Evolutionary conservation across 2,888 invertebrate genomes (phyloP), one percentile per base, ranked within the genome.

Genomic region (Aricia artaxerxes): DNA sequence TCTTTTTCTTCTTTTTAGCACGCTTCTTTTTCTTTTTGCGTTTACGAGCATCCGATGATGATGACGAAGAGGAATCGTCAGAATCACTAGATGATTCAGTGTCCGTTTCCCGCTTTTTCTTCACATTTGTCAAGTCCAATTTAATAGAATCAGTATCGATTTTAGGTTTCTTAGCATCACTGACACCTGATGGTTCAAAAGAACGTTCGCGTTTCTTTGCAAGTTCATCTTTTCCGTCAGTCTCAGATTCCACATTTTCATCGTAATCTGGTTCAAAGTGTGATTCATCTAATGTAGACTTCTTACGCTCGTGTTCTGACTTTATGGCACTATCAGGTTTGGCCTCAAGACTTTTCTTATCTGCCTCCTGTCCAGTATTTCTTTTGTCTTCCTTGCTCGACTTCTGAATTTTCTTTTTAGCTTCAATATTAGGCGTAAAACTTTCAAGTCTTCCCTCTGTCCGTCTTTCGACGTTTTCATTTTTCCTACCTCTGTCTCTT

Each of bases 251-350:
- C 31, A 95, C 89, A 79, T 90, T 93, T 85, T 95, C 96, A 82
- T 97, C 97, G 87, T 97, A 97, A 86, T 97, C 97, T 0, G 97
- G 97, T 85, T 96, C 97, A 86, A 97, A 97, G 85, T 95, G 96
- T 0, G 97, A 95, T 89, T 97, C 97, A 84, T 97, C 97, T 72
- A 97, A 89, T 6, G 95, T 95, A 9, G 96, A 95, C 84, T 97
- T 96, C 83, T 97, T 96, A 82, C 94, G 92, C 24, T 95, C 94
- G 24, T 94, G 92, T 44, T 95, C 94, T 2, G 83, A 79, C 84
- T 96, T 96, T 83, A 96, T 96, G 82, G 96, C 91, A 86, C 95
- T 95, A 0, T 93, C 92, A 38, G 77, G 86, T 13, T 89, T 82
- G 64, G 86, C 73, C 83, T 85, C 80, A 53, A 35, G 60, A 73